A percentile compares a stretch with the other conserved stretches of the same genome.
Conservation (phyloP, 2,113 vertebrate genomes). For the Artemisiospiza belli region DNA sequence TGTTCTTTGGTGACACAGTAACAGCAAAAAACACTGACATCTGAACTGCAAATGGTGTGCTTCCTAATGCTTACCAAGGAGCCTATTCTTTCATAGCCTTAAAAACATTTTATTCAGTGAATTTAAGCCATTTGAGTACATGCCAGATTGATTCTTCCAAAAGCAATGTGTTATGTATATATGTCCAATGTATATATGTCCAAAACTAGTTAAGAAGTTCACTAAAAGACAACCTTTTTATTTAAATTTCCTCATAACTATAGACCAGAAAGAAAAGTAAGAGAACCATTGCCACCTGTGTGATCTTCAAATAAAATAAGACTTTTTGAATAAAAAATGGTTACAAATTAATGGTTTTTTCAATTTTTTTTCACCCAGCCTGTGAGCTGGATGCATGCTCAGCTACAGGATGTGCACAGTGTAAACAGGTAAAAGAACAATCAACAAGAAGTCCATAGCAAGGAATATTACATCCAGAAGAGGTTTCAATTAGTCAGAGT, state of each 20-base stretch:
- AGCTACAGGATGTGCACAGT: fast-evolving
- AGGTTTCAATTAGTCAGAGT: background rate
- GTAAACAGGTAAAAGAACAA: background rate
- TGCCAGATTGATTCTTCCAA: background rate
- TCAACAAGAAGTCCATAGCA: background rate
- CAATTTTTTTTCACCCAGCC: background rate
- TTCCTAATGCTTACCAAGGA: background rate
- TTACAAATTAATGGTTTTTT: background rate
- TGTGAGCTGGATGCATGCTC: fast-evolving
- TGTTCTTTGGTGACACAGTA: background rate
- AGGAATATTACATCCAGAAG: background rate
- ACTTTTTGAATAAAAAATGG: background rate
- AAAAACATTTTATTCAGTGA: background rate
- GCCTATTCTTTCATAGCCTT: background rate
- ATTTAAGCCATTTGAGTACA: background rate
- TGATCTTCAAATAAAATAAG: background rate
- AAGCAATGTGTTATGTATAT: background rate
- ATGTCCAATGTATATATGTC: background rate
- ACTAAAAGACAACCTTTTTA: background rate
- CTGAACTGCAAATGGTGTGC: background rate
- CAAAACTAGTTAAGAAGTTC: background rate
- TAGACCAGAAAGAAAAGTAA: background rate
- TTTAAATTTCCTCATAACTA: background rate
- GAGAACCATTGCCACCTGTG: background rate
- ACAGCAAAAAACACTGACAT: background rate